phyloP scores from a whole-genome alignment of 2,888 invertebrate genomes.

The Sinodicranocentrus sp. region DNA sequence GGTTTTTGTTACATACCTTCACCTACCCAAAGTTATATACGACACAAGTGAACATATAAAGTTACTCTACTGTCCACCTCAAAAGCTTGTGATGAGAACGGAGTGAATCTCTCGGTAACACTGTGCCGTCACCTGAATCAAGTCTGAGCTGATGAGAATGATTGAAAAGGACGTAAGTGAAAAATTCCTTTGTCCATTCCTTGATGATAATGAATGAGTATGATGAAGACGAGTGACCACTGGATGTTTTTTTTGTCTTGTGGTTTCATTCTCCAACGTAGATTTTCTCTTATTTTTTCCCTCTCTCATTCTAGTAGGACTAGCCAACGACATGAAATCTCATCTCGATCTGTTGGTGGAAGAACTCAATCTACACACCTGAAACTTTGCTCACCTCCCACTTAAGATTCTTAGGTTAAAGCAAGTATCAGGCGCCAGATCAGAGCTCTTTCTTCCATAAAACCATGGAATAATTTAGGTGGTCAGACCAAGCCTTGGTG shows the following conservation, averaged over 20 bases:
- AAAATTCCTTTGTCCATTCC: conserved; percentile 55
- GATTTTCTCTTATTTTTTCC: neutral
- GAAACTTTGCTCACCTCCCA: conserved; percentile 77
- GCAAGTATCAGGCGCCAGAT: conserved; percentile 77
- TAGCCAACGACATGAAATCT: too few species aligned
- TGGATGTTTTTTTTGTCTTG: conserved; percentile 25
- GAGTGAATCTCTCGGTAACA: neutral
- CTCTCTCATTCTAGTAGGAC: too few species aligned
- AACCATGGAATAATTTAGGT: neutral
- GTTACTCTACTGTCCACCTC: too few species aligned
- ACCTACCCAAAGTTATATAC: too few species aligned
- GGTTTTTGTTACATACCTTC: too few species aligned
- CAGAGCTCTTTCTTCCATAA: conserved; percentile 63
- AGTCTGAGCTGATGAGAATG: conserved; percentile 46
- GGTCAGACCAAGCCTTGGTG: too few species aligned
- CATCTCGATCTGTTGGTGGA: conserved; percentile 41
- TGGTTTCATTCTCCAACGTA: conserved; percentile 31
- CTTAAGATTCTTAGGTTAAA: conserved; percentile 76
- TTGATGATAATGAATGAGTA: conserved; percentile 68
- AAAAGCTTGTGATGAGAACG: neutral
- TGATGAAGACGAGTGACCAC: conserved; percentile 58
- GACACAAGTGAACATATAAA: too few species aligned
- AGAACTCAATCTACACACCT: conserved; percentile 77
- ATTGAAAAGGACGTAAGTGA: conserved; percentile 63
- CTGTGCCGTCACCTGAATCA: neutral